Percentiles rank a stretch among this genome's conserved stretches.
phyloP scores from a whole-genome alignment of 2,888 invertebrate genomes.

The Heliconius hortense region DNA sequence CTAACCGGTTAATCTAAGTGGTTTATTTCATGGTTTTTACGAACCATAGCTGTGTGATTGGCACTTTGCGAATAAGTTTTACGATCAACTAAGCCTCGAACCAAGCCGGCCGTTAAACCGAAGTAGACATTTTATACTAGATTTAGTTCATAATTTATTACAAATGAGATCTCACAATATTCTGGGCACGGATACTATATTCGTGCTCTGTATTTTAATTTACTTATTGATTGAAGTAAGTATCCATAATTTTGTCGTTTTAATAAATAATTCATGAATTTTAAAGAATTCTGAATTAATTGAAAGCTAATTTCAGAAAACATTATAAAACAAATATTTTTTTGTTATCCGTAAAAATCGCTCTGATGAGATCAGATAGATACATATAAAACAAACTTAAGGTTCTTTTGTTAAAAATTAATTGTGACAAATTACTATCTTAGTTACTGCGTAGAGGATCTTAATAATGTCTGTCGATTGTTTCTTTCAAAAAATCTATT shows the following conservation, averaged over 20 bases:
- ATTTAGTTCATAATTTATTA: slow-evolving; percentile 33
- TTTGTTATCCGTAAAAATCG: neutral
- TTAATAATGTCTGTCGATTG: neutral
- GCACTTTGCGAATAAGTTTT: slow-evolving; percentile 54
- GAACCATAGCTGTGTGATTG: slow-evolving; percentile 55
- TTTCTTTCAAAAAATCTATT: neutral
- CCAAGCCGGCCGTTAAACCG: slow-evolving; percentile 47
- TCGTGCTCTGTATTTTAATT: slow-evolving; percentile 1
- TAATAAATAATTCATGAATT: slow-evolving; percentile 1
- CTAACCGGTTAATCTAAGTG: slow-evolving; percentile 57
- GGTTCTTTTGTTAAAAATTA: neutral
- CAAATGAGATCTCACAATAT: slow-evolving; percentile 47
- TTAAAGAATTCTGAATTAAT: neutral
- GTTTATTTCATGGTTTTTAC: slow-evolving; percentile 54
- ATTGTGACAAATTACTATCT: neutral
- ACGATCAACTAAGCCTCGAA: slow-evolving; percentile 49
- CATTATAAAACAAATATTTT: neutral
- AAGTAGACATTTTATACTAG: slow-evolving; percentile 44
- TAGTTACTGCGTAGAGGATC: neutral
- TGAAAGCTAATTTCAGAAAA: too few relatives aligned
- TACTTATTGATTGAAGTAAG: neutral
- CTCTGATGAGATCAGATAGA: neutral
- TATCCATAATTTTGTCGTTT: neutral
- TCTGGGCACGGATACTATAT: neutral
- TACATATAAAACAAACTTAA: neutral